Evolutionary conservation across 2,113 vertebrate genomes (phyloP).

Genomic region (Passerina amoena): DNA sequence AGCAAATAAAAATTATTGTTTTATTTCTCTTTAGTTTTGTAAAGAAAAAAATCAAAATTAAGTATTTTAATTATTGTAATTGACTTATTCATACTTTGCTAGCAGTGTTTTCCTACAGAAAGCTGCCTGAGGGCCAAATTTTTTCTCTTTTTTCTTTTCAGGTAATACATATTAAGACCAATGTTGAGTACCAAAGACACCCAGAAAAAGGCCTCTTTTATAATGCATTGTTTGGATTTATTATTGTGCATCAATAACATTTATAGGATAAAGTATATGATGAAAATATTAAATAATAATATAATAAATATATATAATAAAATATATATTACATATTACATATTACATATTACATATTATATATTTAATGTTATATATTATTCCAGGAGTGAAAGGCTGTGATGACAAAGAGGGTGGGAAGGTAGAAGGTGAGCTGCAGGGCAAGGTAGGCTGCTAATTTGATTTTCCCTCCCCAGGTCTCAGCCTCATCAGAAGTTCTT

Average conservation of each 20-base stretch:
- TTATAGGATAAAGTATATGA: no score
- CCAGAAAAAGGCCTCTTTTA: not conserved
- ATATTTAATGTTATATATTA: no score
- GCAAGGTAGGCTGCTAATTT: no score
- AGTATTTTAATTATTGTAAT: not conserved
- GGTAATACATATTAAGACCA: not conserved
- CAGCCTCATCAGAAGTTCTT: not conserved
- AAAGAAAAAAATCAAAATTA: not conserved
- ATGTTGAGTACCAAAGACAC: not conserved
- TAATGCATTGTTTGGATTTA: not conserved
- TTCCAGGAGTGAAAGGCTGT: not conserved
- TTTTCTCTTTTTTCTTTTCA: not conserved
- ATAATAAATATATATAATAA: no score
- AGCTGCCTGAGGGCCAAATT: not conserved
- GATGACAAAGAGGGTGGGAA: not conserved
- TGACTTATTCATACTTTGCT: not conserved
- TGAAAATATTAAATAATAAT: not conserved
- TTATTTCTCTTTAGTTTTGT: not conserved
- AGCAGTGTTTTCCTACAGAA: not conserved
- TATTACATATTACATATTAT: no score
- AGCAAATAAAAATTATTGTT: not conserved
- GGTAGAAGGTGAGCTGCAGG: not conserved
- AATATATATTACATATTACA: no score
- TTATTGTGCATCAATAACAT: not conserved
- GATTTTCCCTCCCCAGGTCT: not conserved